A percentile compares a stretch with the other conserved stretches of the same genome.
These are phyloP conservation scores for Patiria pectinifera DNA, from an alignment of 53 echinoderm and acorn worm species.

Conservation along the genomic window DNA sequence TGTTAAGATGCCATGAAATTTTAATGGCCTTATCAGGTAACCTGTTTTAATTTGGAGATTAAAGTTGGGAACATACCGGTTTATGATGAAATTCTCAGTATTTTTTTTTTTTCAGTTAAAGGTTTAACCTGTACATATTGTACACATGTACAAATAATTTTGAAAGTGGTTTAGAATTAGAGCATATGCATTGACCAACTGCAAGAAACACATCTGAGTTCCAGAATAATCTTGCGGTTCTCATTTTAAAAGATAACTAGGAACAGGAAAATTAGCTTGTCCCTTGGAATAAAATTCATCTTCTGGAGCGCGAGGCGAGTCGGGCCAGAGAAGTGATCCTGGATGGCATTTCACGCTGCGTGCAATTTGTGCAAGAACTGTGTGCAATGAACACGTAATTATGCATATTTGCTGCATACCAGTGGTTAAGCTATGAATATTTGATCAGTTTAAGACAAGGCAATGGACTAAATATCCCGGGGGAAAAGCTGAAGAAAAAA, in stretches of 20 bases:
- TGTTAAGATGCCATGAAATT: background rate
- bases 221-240: background rate
- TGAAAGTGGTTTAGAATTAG: background rate
- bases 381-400: slow-evolving; percentile 53
- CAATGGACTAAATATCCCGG: slow-evolving; percentile 38
- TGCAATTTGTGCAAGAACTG: slow-evolving; percentile 61
- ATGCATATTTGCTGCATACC: slow-evolving; percentile 65
- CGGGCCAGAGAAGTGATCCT: background rate
- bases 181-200: too few species aligned
- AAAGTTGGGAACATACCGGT: background rate
- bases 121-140: background rate
- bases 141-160: background rate
- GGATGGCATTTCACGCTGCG: slow-evolving; percentile 38
- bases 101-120: background rate
- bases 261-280: background rate
- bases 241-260: too few species aligned
- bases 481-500: slow-evolving; percentile 5
- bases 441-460: slow-evolving; percentile 67
- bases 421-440: slow-evolving; percentile 56
- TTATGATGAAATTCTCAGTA: background rate
- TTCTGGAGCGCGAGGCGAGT: background rate
- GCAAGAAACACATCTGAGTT: background rate
- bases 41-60: background rate
- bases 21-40: background rate
- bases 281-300: slow-evolving; percentile 29